Percentiles rank a stretch among this genome's conserved stretches.
phyloP scores from a whole-genome alignment of 92 coral and sea anemone genomes.

The Nematostella vectensis region DNA sequence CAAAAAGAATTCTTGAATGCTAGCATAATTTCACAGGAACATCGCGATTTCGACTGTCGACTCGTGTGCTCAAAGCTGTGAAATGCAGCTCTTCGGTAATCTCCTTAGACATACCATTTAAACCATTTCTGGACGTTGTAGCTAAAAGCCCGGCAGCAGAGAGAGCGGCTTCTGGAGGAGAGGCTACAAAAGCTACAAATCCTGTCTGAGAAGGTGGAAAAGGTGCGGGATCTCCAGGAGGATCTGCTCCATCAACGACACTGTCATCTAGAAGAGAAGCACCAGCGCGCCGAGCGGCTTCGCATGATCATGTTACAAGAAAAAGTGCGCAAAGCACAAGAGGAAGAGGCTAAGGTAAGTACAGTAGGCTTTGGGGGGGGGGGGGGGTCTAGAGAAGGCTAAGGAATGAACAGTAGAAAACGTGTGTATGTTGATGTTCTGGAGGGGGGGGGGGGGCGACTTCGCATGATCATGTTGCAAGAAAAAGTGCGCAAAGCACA shows the following conservation, averaged over 20 bases:
- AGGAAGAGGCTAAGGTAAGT: slow-evolving; percentile 90
- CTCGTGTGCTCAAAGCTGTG: no score
- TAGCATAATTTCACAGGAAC: no score
- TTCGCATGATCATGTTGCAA: slow-evolving; percentile 64
- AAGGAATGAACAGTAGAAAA: no score
- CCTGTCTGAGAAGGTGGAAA: slow-evolving; percentile 95
- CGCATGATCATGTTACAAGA: slow-evolving; percentile 72
- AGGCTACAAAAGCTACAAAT: slow-evolving; percentile 80
- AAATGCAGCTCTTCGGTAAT: no score
- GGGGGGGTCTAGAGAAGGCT: no score
- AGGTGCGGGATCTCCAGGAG: slow-evolving; percentile 81
- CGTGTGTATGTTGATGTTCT: no score
- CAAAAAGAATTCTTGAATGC: no score
- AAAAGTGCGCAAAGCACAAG: slow-evolving; percentile 91
- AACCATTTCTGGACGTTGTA: no score
- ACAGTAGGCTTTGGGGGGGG: no score
- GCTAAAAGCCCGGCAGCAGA: slow-evolving; percentile 89
- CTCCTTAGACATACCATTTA: no score
- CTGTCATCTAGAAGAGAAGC: slow-evolving; percentile 69
- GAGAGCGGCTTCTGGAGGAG: slow-evolving; percentile 85
- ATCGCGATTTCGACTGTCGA: no score
- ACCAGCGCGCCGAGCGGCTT: slow-evolving; percentile 78
- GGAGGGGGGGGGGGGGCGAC: slow-evolving; percentile 86
- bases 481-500: slow-evolving; percentile 93
- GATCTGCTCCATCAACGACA: slow-evolving; percentile 78